Percentiles rank a stretch among this genome's conserved stretches.
These are phyloP conservation scores for Trisateles emortualis DNA, from an alignment of 2,888 invertebrate genomes.

Conservation along the genomic window DNA sequence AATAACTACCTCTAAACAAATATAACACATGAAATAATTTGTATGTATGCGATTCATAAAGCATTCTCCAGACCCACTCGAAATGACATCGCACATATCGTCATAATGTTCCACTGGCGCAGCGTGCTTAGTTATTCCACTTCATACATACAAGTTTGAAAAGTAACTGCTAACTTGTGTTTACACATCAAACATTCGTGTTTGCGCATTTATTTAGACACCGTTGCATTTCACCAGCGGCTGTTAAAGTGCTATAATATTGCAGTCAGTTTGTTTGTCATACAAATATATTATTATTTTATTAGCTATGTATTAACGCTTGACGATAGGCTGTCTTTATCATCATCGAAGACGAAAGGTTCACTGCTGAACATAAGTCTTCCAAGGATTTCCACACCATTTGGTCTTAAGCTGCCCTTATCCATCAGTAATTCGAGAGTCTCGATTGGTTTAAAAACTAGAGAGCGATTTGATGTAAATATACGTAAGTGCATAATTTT, in stretches of 20 bases:
- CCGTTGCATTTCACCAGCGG: neutral
- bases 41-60: constrained; percentile 1
- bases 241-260: neutral
- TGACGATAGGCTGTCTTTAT: neutral
- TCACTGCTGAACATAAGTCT: too few species aligned
- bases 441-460: too few species aligned
- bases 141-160: neutral
- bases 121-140: constrained; percentile 1
- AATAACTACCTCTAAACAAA: too few species aligned
- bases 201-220: constrained; percentile 3
- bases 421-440: too few species aligned
- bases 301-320: neutral
- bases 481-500: too few species aligned
- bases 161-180: neutral
- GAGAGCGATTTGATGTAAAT: too few species aligned
- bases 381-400: too few species aligned
- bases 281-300: neutral
- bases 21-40: too few species aligned
- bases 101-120: constrained; percentile 4
- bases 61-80: constrained; percentile 1
- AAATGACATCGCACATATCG: constrained; percentile 5
- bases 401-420: too few species aligned
- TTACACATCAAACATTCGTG: constrained; percentile 1
- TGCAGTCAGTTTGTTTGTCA: neutral
- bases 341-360: too few species aligned